Evolutionary conservation across 35 echinoderm and acorn worm genomes (phyloP), one percentile per base, ranked within the genome.

Genomic region (Patiria miniata): DNA sequence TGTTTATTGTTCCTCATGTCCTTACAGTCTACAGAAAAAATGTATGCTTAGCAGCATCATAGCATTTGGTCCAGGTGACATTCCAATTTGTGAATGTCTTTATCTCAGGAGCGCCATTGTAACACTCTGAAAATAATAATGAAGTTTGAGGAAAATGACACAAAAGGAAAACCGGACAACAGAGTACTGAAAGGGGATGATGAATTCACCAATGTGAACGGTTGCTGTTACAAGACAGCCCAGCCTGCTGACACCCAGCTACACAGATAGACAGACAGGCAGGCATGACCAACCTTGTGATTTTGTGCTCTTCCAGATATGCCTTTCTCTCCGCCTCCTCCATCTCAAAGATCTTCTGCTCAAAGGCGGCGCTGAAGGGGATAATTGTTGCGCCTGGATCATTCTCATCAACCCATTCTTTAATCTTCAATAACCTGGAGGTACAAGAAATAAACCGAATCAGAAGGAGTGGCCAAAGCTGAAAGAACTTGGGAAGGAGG

Each of bases 351-450:
- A 92, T 60, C 47, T 83, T 94, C 7, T 89, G 57, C 87, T 99
- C 96, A 68, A 95, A 86, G 0, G 78, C 50, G 77, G 92, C 96
- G 83, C 89, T 92, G 69, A 94, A 93, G 12, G 92, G 96, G 18
- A 99, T 99, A 47, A 99, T 77, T 37, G 77, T 94, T 3, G 96
- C 89, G 16, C 96, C 96, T 26, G 92, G 89, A 61, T 99, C 96
- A 76, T 94, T 94, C 23, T 81, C 78, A 85, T 99, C 93, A 28
- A 99, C 79, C 96, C 96, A 99, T 39, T 99, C 96, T 69, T 99
- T 99, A 21, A 99, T 99, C 81, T 99, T 98, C 36, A 83, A 69
- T 29, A 99, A 87, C 96, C 95, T 99, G 44, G 2, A 36, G 0
- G 82, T 23, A 68, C 88, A 86, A 26, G 32, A 84, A 47, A 0